Evolutionary conservation across 2,888 invertebrate species (phyloP).

Genomic region (Scaptomyza polygonia): DNA sequence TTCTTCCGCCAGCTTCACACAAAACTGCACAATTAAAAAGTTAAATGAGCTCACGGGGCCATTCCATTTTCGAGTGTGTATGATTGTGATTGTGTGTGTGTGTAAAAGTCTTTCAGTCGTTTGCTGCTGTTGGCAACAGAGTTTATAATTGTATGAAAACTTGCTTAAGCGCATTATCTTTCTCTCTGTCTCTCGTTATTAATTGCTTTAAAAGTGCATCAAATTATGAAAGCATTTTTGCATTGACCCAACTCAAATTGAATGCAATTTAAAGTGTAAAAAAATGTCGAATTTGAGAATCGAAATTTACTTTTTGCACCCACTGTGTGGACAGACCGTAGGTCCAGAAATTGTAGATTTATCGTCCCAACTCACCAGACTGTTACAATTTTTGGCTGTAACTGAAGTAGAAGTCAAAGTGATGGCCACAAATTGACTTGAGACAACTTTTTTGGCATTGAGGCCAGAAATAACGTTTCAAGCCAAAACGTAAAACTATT

Average conservation of each 20-base stretch:
- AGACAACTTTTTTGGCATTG: constrained; percentile 36
- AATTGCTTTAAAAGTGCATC: constrained; percentile 53
- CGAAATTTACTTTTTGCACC: constrained; percentile 42
- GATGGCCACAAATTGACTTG: constrained; percentile 67
- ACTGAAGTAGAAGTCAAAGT: constrained; percentile 1
- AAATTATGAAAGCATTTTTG: background rate
- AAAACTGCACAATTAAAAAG: constrained; percentile 77
- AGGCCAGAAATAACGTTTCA: constrained; percentile 52
- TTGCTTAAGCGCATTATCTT: constrained; percentile 48
- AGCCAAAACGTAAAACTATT: constrained; percentile 67
- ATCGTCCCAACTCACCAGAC: background rate
- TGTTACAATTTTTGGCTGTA: constrained; percentile 26
- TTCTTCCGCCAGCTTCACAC: constrained; percentile 53
- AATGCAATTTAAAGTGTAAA: constrained; percentile 56
- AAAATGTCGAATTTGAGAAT: constrained; percentile 2
- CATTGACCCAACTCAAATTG: constrained; percentile 45
- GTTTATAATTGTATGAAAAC: constrained; percentile 56
- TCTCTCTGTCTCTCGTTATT: constrained; percentile 44
- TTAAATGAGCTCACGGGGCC: constrained; percentile 70
- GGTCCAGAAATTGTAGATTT: too few species aligned
- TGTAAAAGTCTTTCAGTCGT: background rate
- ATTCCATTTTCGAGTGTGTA: constrained; percentile 37
- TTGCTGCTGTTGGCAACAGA: constrained; percentile 16
- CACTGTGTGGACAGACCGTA: constrained; percentile 10
- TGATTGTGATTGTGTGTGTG: constrained; percentile 17